phyloP scores from a whole-genome alignment of 2,888 invertebrate genomes.

The Adelphocoris suturalis region DNA sequence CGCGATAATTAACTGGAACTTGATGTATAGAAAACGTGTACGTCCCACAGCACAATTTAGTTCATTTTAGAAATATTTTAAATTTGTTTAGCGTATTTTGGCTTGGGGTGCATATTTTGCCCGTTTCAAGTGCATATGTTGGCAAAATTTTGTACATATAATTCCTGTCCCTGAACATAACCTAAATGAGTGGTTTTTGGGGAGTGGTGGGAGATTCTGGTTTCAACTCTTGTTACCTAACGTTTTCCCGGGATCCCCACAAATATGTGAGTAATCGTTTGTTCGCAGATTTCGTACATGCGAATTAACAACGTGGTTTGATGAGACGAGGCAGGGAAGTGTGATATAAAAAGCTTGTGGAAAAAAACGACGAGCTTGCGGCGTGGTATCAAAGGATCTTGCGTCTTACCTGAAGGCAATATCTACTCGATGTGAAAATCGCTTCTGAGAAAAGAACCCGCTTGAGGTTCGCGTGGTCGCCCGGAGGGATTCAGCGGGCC shows the following conservation, averaged over 20 bases:
- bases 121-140: too few species aligned
- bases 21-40: too few species aligned
- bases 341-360: neutral
- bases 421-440: constrained; percentile 17
- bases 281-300: neutral
- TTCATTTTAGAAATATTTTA: too few species aligned
- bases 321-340: neutral
- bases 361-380: neutral
- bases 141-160: too few species aligned
- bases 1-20: too few species aligned
- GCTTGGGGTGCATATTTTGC: too few species aligned
- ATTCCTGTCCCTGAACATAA: too few species aligned
- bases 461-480: constrained; percentile 10
- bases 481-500: neutral
- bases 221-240: too few species aligned
- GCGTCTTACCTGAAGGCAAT: neutral
- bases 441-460: constrained; percentile 29
- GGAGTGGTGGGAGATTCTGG: too few species aligned
- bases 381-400: neutral
- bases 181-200: too few species aligned
- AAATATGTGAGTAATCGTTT: neutral
- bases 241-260: neutral
- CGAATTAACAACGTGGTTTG: neutral
- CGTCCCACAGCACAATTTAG: too few species aligned
- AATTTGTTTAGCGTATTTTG: too few species aligned